Conservation (phyloP, 1,140 invertebrate species). For the Melipona quadrifasciata region DNA sequence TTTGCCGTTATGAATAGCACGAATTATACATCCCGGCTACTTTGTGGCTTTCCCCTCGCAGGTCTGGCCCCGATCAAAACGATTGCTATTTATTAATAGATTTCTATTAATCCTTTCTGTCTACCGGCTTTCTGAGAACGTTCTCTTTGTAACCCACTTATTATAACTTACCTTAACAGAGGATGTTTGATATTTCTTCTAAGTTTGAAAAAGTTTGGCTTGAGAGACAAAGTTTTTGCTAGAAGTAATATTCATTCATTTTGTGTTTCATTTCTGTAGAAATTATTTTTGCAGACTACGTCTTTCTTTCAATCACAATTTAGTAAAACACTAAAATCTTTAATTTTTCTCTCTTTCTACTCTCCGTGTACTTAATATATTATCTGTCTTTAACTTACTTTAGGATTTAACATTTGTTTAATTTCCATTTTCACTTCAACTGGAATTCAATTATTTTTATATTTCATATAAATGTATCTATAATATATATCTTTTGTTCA, state of each 20-base stretch:
- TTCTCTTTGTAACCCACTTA: not conserved
- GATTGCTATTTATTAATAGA: constrained; percentile 48
- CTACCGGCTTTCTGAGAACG: not conserved
- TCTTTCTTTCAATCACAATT: not conserved
- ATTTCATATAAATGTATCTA: no score
- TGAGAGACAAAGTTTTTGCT: not conserved
- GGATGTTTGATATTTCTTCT: not conserved
- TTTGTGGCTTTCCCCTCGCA: constrained; percentile 38
- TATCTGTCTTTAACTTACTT: no score
- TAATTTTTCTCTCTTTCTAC: not conserved
- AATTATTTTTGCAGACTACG: not conserved
- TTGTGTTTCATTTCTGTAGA: no score
- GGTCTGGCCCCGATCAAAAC: not conserved
- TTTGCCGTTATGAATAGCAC: constrained; percentile 51
- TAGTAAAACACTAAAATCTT: not conserved
- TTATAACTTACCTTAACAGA: not conserved
- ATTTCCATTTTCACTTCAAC: no score
- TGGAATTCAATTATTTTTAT: no score
- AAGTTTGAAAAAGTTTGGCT: not conserved
- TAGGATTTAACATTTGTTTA: no score
- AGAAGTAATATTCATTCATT: no score
- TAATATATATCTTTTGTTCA: no score
- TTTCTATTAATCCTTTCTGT: constrained; percentile 10
- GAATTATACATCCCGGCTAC: constrained; percentile 44
- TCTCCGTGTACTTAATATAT: no score